Evolutionary conservation across 2,113 vertebrate genomes (phyloP).

Genomic region (Gallinago paraguaiae): DNA sequence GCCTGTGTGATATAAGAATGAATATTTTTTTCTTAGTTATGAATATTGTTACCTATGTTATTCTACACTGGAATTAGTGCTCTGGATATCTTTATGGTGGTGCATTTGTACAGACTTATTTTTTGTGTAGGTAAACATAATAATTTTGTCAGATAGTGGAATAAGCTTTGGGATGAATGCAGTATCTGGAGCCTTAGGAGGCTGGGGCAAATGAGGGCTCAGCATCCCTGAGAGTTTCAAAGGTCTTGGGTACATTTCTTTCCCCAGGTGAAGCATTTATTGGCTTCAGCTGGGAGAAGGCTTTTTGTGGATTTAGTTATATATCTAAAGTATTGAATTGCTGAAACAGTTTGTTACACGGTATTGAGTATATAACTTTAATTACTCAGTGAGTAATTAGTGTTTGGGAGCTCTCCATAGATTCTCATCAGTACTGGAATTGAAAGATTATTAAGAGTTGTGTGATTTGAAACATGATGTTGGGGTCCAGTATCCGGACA

Average conservation of each 20-base stretch:
- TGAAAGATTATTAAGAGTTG: neutral
- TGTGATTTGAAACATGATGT: neutral
- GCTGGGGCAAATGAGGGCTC: neutral
- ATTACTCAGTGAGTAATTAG: neutral
- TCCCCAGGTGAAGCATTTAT: neutral
- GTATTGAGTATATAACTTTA: neutral
- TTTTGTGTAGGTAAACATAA: neutral
- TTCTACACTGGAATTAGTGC: neutral
- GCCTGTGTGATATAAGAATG: neutral
- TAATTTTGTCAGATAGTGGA: neutral
- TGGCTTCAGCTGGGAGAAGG: neutral
- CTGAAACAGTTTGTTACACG: neutral
- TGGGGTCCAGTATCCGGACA: neutral
- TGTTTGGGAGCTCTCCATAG: neutral
- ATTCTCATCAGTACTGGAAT: neutral
- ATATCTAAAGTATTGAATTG: neutral
- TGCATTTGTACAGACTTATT: neutral
- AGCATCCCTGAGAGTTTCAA: neutral
- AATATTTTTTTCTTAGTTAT: neutral
- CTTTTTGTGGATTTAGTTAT: neutral
- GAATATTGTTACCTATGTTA: neutral
- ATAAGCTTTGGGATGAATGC: neutral
- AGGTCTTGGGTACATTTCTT: neutral
- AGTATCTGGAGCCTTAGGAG: neutral
- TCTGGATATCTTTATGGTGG: neutral